Base-by-base conservation (phyloP, 35 echinoderm and acorn worm genomes). In the Apostichopus californicus region DNA sequence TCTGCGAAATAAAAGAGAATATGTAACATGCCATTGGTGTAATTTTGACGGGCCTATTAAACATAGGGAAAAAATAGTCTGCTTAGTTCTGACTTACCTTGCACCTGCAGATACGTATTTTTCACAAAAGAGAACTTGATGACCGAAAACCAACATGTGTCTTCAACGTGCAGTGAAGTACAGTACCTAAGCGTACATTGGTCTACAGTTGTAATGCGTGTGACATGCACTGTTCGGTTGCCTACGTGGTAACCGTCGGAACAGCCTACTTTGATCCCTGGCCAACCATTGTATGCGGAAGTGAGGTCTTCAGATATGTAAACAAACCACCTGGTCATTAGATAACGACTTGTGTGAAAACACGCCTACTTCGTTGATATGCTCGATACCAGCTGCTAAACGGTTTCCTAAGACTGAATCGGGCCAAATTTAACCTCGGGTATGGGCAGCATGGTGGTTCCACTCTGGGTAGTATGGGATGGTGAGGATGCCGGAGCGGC, bases 211-310 rank as follows among this genome's bases (percentile, higher is more conserved):
- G 58, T 12, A 20, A n/a, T 75, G 21, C 12, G 71, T 75, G 71
- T 75, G 15, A 75, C 71, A 18, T 20, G 14, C 71, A 75, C 7
- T 0, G 71, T 20, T 22, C 71, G 21, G n/a, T 22, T 75, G 71
- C 71, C 71, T 75, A 75, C 71, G 71, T 75, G 71, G 71, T 75
- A 75, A 75, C 71, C 71, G 17, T 20, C 71, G 21, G 21, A 75
- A 75, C 17, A 61, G 8, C 11, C 58, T 11, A 68, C 64, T 75
- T 75, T 75, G 71, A 75, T 75, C 71, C 17, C 7, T 18, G 71
- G 15, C 15, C 15, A 75, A 18, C 6, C 71, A 75, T 75, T 75
- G 71, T 75, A 75, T 75, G 71, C 71, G 71, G 71, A 75, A 75
- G 71, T 75, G 71, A 75, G 71, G 71, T 75, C 71, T 75, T 22